These are phyloP conservation scores for Acromyrmex echinatior DNA, from an alignment of 1,140 invertebrate genomes.

Conservation along the genomic window DNA sequence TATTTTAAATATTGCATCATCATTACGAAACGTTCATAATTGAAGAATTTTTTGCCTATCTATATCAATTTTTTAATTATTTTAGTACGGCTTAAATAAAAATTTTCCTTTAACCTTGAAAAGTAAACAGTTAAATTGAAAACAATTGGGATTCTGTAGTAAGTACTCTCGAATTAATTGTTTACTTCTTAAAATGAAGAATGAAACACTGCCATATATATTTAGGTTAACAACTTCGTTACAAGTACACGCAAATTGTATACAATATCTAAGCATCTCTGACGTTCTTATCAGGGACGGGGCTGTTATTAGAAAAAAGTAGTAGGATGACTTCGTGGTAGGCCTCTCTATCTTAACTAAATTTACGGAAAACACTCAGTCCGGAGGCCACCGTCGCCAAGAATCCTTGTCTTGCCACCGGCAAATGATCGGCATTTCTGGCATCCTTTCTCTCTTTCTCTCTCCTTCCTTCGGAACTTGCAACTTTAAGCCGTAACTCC, in stretches of 20 bases:
- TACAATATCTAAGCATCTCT: background rate
- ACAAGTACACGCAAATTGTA: too few relatives aligned
- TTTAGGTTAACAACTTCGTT: background rate
- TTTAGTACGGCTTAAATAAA: background rate
- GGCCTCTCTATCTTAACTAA: conserved; percentile 80
- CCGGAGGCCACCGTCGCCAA: conserved; percentile 70
- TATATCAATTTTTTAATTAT: conserved; percentile 1
- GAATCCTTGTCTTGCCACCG: conserved; percentile 78
- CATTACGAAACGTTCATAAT: background rate
- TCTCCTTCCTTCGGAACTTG: background rate
- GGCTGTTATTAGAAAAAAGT: conserved; percentile 64
- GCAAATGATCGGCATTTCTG: conserved; percentile 72
- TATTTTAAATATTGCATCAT: background rate
- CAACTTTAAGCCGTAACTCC: conserved; percentile 37
- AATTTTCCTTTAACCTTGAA: background rate
- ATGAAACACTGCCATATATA: too few relatives aligned
- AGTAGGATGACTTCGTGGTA: conserved; percentile 72
- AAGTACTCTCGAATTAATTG: background rate
- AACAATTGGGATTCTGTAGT: background rate
- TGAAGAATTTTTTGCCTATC: background rate
- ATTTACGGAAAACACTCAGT: conserved; percentile 79
- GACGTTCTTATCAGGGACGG: conserved; percentile 15
- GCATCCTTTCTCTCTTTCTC: conserved; percentile 52
- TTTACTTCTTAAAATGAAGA: background rate
- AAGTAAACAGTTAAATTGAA: background rate